Evolutionary conservation across 2,888 invertebrate species (phyloP).

Genomic region (Drosophila bunnanda): DNA sequence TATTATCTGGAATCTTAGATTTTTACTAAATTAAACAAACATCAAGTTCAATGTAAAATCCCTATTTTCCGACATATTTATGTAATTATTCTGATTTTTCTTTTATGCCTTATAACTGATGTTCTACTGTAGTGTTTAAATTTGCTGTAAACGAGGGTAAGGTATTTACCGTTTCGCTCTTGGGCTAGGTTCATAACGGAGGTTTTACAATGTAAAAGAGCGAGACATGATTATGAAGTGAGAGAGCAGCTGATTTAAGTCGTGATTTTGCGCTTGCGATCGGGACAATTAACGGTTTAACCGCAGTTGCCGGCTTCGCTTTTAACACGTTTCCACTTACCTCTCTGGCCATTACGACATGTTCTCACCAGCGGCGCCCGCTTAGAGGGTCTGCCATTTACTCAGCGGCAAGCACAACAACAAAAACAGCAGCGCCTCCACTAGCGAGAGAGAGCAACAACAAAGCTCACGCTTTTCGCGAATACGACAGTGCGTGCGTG

Average conservation of each 20-base stretch:
- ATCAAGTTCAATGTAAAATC: too few relatives aligned
- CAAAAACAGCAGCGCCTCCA: slow-evolving; percentile 21
- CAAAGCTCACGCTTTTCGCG: slow-evolving; percentile 78
- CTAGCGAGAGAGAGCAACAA: slow-evolving; percentile 62
- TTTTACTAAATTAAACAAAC: too few relatives aligned
- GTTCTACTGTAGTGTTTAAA: not conserved
- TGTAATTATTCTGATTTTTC: not conserved
- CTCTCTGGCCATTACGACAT: slow-evolving; percentile 86
- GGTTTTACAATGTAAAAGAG: slow-evolving; percentile 5
- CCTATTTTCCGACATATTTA: too few relatives aligned
- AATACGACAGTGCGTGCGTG: slow-evolving; percentile 60
- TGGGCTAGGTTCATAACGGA: not conserved
- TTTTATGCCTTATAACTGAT: not conserved
- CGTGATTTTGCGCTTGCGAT: slow-evolving; percentile 17
- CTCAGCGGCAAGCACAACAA: slow-evolving; percentile 62
- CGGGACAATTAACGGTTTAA: slow-evolving; percentile 34
- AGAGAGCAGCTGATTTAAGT: slow-evolving; percentile 29
- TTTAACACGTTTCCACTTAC: slow-evolving; percentile 73
- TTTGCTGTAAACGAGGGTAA: not conserved
- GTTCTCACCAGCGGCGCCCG: slow-evolving; percentile 85
- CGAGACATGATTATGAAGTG: slow-evolving; percentile 16
- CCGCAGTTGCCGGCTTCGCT: slow-evolving; percentile 44
- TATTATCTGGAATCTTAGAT: too few relatives aligned
- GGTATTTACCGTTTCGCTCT: slow-evolving; percentile 1
- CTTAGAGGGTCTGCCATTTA: slow-evolving; percentile 84